Percentiles rank a stretch among this genome's conserved stretches.
Evolutionary conservation across 2,797 vertebrate genomes (phyloP).

Genomic region (Darevskia mixta): DNA sequence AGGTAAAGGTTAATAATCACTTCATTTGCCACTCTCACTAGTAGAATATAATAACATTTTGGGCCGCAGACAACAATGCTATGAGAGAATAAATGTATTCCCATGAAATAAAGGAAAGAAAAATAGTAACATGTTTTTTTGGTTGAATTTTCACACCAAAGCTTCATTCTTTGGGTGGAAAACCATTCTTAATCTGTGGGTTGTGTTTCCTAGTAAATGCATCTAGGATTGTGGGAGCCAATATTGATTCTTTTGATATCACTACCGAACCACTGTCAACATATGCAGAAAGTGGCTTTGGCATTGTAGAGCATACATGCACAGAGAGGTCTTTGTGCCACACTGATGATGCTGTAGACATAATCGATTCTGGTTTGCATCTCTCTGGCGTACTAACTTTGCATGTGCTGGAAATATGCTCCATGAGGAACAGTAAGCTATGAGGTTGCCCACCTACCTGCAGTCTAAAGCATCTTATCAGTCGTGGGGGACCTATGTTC

Average conservation of each 20-base stretch:
- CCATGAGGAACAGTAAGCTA: not conserved
- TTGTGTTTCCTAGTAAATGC: not conserved
- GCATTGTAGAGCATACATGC: no score
- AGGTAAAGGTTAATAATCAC: conserved; percentile 59
- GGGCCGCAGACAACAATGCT: not conserved
- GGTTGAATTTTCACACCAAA: not conserved
- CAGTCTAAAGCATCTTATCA: no score
- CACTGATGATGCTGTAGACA: not conserved
- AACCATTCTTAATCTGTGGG: not conserved
- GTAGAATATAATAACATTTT: conserved; percentile 2
- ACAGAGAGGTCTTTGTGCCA: not conserved
- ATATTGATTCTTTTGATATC: not conserved
- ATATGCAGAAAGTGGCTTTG: no score
- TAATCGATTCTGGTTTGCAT: not conserved
- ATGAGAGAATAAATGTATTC: not conserved
- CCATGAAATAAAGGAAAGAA: not conserved
- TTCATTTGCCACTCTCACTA: conserved; percentile 31
- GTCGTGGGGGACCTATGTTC: no score
- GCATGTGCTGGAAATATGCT: not conserved
- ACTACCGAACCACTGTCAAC: not conserved
- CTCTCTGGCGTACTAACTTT: not conserved
- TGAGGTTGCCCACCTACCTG: no score
- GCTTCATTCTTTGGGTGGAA: not conserved
- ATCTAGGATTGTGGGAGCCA: not conserved
- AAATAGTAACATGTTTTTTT: not conserved